Evolutionary conservation across 53 echinoderm and acorn worm genomes (phyloP), one percentile per base, ranked within the genome.

Genomic region (Hippasteria phrygiana): DNA sequence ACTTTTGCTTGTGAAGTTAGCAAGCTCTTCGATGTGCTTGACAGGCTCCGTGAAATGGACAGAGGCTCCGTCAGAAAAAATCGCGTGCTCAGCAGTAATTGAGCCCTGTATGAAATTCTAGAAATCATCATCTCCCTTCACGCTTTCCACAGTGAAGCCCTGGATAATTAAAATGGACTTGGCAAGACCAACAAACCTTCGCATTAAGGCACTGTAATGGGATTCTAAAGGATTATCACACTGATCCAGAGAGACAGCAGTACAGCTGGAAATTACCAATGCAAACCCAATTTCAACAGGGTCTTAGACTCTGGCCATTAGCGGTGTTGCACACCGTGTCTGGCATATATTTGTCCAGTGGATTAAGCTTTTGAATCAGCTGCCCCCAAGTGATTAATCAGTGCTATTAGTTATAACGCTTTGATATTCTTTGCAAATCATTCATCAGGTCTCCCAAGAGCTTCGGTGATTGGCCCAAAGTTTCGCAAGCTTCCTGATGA

Each of bases 201-300:
- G 78, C 26, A 78, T 17, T 78, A 29, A 66, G 64, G 11, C 64
- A 17, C 24, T 82, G 31, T 82, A 82, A 82, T 64, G 65, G 54
- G 82, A 82, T 82, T 82, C 43, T 45, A 41, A 33, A 27, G 12
- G 46, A 82, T 82, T 65, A 64, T 47, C 33, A 40, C 24, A 37
- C 79, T 59, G 33, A 79, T 59, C 56, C 31, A 11, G 12, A 0
- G 26, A 80, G 80, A 62, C 80, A 82, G 43, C 64, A 28, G 26
- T 24, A 46, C 54, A 62, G 29, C 43, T 14, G 24, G 42, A 42
- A 63, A 64, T 64, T 62, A 82, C 64, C 42, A 43, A 14, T 32
- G 65, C 82, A 82, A 82, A 82, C 65, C 82, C 82, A 65, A 82
- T 82, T 82, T 82, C 82, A 27, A 64, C 63, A 79, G 66, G 82